A percentile compares a stretch with the other conserved stretches of the same genome.
phyloP scores from a whole-genome alignment of 1,140 invertebrate genomes.

The Neodiprion virginianus region DNA sequence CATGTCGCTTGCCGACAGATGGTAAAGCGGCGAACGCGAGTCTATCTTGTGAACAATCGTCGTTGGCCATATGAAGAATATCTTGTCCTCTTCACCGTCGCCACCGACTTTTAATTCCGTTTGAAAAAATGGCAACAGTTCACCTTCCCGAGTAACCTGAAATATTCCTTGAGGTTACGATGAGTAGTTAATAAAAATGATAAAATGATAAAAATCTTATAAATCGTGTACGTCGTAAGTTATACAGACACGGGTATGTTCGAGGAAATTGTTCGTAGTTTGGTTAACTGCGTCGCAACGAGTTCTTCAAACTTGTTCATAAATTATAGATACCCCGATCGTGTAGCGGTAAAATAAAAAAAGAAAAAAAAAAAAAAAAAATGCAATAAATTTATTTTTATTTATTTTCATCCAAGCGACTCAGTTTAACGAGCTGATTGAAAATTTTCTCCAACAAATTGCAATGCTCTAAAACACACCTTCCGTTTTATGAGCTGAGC shows the following conservation, averaged over 20 bases:
- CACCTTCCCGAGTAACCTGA: constrained; percentile 81
- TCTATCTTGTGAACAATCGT: constrained; percentile 86
- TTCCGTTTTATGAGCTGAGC: constrained; percentile 90
- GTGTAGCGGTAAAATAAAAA: too few species aligned
- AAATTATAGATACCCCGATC: too few species aligned
- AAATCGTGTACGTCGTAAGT: too few species aligned
- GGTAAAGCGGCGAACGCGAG: constrained; percentile 83
- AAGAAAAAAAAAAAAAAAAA: too few species aligned
- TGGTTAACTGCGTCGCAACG: too few species aligned
- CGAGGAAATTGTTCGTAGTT: too few species aligned
- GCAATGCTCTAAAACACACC: constrained; percentile 46
- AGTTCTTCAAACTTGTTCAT: too few species aligned
- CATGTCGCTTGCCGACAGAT: constrained; percentile 87
- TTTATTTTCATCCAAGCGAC: too few species aligned
- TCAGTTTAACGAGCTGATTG: too few species aligned
- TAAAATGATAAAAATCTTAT: not conserved
- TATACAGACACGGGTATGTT: too few species aligned
- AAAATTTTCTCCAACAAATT: too few species aligned
- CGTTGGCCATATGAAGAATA: constrained; percentile 96
- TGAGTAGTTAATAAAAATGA: constrained; percentile 3
- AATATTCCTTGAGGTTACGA: constrained; percentile 15
- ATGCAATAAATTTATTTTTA: too few species aligned
- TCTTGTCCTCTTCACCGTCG: constrained; percentile 81
- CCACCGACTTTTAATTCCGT: constrained; percentile 83
- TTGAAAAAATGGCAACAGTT: constrained; percentile 83